Evolutionary conservation across 2,797 vertebrate genomes (phyloP), one percentile per base, ranked within the genome.

Genomic region (Pelobates cultripes): DNA sequence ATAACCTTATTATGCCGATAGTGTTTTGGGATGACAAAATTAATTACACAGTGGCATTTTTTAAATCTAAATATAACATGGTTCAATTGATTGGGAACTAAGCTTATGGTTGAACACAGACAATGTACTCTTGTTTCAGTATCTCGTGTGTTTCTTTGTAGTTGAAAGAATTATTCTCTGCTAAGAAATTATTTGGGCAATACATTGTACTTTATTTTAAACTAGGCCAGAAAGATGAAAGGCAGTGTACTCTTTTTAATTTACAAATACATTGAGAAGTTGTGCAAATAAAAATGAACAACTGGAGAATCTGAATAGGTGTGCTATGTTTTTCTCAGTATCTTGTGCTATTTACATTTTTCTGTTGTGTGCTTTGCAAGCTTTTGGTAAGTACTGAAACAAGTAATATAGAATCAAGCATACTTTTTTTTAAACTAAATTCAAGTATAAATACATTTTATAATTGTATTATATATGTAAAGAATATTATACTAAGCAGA

Each of bases 151-250:
- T 83, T 77, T 73, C 75, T 83, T 75, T 78, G 71, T 83, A 74
- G 76, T 74, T 78, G 53, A 74, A 78, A 83, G 64, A 78, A 78
- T 78, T 76, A 74, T 78, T 78, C n/a, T 70, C 81, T 63, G 71
- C 76, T 70, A 78, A 55, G 66, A 47, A 67, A 74, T 28, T 64
- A 83, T 78, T 83, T 78, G 76, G 74, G 43, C 63, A 73, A 45
- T 70, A 70, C 78, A 74, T 78, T 78, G 63, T 72, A 14, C 64
- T 75, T 83, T 44, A 74, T 78, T 78, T 78, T 70, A 78, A 83
- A 78, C 76, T 83, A 78, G 76, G 81, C 76, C 76, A 83, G 40
- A 63, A 79, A 74, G 74, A 74, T 83, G 76, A 78, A 83, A 83
- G 63, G 53, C 78, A 63, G 41, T 70, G 74, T 78, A 78, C 17